Conservation (phyloP, 2,888 invertebrate genomes). For the Melanostoma mellinum region DNA sequence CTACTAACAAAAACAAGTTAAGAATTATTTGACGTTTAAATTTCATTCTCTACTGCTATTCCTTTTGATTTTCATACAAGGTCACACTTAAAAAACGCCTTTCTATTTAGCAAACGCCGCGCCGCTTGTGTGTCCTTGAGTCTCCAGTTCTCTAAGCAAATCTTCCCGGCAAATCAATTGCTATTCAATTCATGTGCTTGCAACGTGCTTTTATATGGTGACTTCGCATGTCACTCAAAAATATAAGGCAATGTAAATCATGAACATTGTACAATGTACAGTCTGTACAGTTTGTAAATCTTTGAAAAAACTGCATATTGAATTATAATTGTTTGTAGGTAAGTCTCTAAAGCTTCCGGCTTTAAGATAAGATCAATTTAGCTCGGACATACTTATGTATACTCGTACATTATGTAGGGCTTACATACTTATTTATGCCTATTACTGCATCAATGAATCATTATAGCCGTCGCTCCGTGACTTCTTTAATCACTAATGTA, state of each 20-base stretch:
- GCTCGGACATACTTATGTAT: not conserved
- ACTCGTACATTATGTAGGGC: too few relatives aligned
- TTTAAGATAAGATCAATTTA: constrained; percentile 10
- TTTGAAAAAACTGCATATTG: constrained; percentile 28
- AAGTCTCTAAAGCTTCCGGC: constrained; percentile 8
- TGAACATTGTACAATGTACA: not conserved
- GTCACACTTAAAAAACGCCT: constrained; percentile 45
- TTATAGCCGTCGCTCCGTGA: too few relatives aligned
- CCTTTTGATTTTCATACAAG: constrained; percentile 36
- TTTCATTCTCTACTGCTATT: not conserved
- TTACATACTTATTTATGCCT: not conserved
- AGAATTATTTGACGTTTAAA: not conserved
- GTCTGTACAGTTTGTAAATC: not conserved
- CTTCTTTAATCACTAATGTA: too few relatives aligned
- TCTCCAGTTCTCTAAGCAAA: constrained; percentile 39
- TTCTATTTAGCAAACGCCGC: constrained; percentile 13
- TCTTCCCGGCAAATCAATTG: constrained; percentile 21
- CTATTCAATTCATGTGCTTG: constrained; percentile 48
- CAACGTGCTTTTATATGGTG: constrained; percentile 33
- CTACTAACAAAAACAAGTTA: too few relatives aligned
- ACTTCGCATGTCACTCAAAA: constrained; percentile 42
- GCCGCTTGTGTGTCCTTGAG: constrained; percentile 40
- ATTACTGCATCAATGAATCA: too few relatives aligned
- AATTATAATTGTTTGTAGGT: constrained; percentile 32
- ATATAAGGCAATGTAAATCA: not conserved